Base-by-base conservation (phyloP, 2,888 invertebrate genomes). In the Nemoura dubitans region DNA sequence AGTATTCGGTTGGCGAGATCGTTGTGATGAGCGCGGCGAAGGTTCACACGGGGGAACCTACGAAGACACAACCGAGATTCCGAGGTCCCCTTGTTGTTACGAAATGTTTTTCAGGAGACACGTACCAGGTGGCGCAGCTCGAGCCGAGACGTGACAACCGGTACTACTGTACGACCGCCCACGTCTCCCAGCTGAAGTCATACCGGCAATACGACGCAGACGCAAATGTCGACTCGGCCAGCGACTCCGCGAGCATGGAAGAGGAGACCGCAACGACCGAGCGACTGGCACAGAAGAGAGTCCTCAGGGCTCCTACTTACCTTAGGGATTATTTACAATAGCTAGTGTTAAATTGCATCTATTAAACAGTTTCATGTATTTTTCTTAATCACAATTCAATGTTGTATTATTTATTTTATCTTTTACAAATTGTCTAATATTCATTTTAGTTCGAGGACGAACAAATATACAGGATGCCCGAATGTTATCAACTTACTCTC, bases 181-280 rank as follows among this genome's bases (percentile, higher is more conserved):
- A 83, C 26, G 83, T 83, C 1, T 83, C 83, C 6, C 83, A 83
- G 26, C 16, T 83, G 16, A 83, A 83, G 36, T 2, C 6, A 2
- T 76, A 25, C 3, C 21, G 76, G 3, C 21, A 3, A 7, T 16
- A 76, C 3, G 76, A 3, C 5, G n/a, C 25, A 16, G 76, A 76
- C 25, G 6, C 21, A 76, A 5, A 7, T 7, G 3, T 2, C 76
- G 76, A 76, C 21, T 25, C 21, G 21, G 76, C 76, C 3, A 76
- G 76, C 21, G 25, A 21, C 3, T n/a, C 76, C n/a, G n/a, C n/a
- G n/a, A n/a, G n/a, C n/a, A n/a, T n/a, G n/a, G n/a, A n/a, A n/a
- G n/a, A n/a, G 21, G 25, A 76, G n/a, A 76, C 21, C 6, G 3
- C 76, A 21, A 5, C 3, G 3, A 16, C 76, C 2, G 25, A 25